A percentile compares a stretch with the other conserved stretches of the same genome.
Conservation (phyloP, 2,113 vertebrate species). For the Nothobranchius furzeri region DNA sequence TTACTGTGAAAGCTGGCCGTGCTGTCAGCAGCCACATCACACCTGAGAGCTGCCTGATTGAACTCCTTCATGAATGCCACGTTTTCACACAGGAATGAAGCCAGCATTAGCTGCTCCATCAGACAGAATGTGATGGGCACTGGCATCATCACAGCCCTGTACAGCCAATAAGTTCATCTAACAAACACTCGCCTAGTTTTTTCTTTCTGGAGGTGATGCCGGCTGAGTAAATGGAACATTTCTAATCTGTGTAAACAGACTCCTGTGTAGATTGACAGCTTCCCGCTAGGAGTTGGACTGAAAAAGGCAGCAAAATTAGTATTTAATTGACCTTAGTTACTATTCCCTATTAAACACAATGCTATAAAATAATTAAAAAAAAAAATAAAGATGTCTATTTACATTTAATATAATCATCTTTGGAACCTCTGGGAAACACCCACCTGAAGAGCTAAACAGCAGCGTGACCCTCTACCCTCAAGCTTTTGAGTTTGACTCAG, state of each 20-base stretch:
- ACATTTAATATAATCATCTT: too few species aligned
- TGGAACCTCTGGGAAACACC: too few species aligned
- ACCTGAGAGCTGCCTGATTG: neutral
- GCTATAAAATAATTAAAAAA: too few species aligned
- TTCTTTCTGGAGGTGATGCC: neutral
- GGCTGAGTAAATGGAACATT: neutral
- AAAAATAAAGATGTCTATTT: too few species aligned
- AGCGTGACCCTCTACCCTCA: too few species aligned
- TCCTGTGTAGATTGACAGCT: neutral
- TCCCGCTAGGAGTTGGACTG: neutral
- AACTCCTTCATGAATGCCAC: neutral
- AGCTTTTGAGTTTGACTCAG: too few species aligned
- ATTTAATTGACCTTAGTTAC: too few species aligned
- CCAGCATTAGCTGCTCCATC: neutral
- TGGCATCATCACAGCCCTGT: neutral
- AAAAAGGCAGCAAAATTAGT: neutral
- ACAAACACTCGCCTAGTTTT: neutral
- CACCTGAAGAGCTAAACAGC: too few species aligned
- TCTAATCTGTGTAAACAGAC: neutral
- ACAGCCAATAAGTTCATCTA: neutral
- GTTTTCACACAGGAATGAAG: neutral
- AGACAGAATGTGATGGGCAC: neutral
- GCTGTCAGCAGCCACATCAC: conserved; percentile 1
- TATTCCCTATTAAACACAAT: too few species aligned
- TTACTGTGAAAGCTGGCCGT: neutral